Conservation (phyloP, 2,797 vertebrate species). For the Capromys pilorides region DNA sequence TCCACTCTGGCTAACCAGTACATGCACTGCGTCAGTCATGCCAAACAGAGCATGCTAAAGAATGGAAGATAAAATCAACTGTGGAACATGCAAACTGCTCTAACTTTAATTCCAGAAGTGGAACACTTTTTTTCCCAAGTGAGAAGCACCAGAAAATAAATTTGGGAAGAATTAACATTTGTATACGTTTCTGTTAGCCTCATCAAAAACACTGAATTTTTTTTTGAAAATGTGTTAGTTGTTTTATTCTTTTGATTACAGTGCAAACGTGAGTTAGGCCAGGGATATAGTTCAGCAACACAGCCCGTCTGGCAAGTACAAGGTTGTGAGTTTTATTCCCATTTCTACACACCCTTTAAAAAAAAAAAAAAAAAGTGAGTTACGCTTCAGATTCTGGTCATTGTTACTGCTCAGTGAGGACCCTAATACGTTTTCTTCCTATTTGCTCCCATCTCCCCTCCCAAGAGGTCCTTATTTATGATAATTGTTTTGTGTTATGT, state of each 20-base stretch:
- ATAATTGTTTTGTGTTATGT: neutral
- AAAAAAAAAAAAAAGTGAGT: neutral
- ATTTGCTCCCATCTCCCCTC: neutral
- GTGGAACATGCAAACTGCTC: slow-evolving; percentile 79
- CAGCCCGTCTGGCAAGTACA: no score
- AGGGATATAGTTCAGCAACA: no score
- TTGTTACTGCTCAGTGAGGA: neutral
- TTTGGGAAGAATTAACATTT: slow-evolving; percentile 42
- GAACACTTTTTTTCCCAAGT: slow-evolving; percentile 79
- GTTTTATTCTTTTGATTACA: neutral
- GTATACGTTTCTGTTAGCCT: neutral
- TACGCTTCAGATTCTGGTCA: neutral
- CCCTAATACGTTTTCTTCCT: neutral
- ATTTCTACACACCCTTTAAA: no score
- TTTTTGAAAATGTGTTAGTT: neutral
- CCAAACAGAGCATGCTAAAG: slow-evolving; percentile 83
- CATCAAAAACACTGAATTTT: neutral
- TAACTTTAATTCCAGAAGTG: slow-evolving; percentile 85
- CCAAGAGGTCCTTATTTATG: neutral
- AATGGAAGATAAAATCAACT: slow-evolving; percentile 86
- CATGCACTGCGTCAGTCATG: no score
- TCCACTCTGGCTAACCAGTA: no score
- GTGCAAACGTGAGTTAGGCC: neutral
- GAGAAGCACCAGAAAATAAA: slow-evolving; percentile 76
- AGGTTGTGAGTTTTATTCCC: no score